phyloP scores from a whole-genome alignment of 2,888 invertebrate genomes.

The Hartigia nigra region DNA sequence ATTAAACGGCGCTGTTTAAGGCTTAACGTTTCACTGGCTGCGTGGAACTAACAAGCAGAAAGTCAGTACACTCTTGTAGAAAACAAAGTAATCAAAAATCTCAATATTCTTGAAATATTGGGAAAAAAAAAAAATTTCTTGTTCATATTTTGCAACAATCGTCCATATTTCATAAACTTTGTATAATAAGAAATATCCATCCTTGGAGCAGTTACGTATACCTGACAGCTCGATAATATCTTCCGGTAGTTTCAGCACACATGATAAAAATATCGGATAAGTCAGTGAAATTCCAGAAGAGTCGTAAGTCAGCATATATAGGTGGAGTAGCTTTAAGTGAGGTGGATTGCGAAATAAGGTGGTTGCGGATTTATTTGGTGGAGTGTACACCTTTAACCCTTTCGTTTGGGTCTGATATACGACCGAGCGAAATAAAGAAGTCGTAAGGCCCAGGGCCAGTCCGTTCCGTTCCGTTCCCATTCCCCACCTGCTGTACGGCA shows the following conservation, averaged over 20 bases:
- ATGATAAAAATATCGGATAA: not conserved
- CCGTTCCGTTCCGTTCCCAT: conserved; percentile 16
- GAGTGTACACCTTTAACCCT: conserved; percentile 48
- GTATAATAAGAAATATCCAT: not conserved
- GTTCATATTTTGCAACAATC: not conserved
- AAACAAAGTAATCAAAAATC: conserved; percentile 27
- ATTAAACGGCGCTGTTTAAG: conserved; percentile 56
- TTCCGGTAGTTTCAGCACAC: not conserved
- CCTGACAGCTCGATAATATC: not conserved
- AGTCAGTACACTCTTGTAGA: conserved; percentile 30
- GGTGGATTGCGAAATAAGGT: not conserved
- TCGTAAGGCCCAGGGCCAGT: conserved; percentile 44
- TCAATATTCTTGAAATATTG: not conserved
- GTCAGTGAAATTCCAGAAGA: not conserved
- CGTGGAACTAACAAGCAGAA: conserved; percentile 47
- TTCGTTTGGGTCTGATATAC: conserved; percentile 56
- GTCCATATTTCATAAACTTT: not conserved
- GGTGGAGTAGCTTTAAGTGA: not conserved
- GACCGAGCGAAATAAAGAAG: conserved; percentile 50
- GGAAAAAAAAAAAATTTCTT: not conserved
- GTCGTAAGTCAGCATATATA: not conserved
- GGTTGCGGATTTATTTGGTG: conserved; percentile 36
- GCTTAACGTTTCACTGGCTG: conserved; percentile 36
- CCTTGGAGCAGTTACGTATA: not conserved
- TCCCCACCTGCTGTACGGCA: conserved; percentile 9